Evolutionary conservation across 2,888 invertebrate species (phyloP).

Genomic region (Laspeyria flexula): DNA sequence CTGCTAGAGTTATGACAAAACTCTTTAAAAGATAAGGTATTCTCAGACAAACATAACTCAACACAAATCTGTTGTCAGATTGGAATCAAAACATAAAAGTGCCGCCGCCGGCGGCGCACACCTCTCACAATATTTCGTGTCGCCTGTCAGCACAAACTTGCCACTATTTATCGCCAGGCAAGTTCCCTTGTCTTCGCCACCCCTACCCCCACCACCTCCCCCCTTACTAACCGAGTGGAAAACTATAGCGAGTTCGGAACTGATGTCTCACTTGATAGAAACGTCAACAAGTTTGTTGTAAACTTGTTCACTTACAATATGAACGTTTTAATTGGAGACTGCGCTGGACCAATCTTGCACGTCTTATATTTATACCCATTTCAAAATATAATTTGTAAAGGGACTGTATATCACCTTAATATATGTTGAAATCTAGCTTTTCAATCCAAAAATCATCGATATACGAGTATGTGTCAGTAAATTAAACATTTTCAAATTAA

Average conservation of each 20-base stretch:
- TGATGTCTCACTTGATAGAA: conserved; percentile 56
- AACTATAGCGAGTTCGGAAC: conserved; percentile 55
- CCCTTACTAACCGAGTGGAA: conserved; percentile 45
- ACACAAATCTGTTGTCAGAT: conserved; percentile 38
- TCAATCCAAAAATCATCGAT: no score
- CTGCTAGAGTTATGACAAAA: background rate
- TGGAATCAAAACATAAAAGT: conserved; percentile 50
- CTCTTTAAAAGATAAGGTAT: background rate
- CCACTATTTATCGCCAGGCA: conserved; percentile 54
- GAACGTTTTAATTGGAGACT: conserved; percentile 16
- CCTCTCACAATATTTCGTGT: conserved; percentile 54
- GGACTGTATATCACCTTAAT: no score
- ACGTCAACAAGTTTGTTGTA: conserved; percentile 48
- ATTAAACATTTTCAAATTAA: no score
- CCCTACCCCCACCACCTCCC: conserved; percentile 8
- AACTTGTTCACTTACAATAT: conserved; percentile 24
- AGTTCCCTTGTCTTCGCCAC: conserved; percentile 42
- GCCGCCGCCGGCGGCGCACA: conserved; percentile 23
- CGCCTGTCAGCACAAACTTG: conserved; percentile 55
- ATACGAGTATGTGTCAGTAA: no score
- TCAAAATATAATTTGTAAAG: no score
- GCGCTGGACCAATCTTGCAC: no score
- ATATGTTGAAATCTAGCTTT: no score
- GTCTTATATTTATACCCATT: no score
- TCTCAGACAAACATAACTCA: conserved; percentile 22